A percentile compares a stretch with the other conserved stretches of the same genome.
Evolutionary conservation across 2,797 vertebrate genomes (phyloP).

Genomic region (Choloepus didactylus): DNA sequence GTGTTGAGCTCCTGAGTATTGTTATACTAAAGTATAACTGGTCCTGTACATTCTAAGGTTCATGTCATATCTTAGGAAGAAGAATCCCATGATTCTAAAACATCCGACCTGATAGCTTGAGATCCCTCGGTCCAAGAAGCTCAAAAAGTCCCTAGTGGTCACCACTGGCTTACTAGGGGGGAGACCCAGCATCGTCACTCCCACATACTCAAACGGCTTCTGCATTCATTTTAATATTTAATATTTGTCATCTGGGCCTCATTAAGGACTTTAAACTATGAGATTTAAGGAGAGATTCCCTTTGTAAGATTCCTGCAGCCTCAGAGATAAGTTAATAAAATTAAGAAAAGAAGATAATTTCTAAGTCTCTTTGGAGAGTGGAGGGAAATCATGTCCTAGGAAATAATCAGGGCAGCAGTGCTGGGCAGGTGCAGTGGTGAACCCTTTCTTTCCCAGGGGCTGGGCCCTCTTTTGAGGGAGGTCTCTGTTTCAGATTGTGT

Average conservation of each 20-base stretch:
- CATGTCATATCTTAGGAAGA: background rate
- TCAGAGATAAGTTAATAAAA: background rate
- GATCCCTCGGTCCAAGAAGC: background rate
- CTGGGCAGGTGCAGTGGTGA: rapidly evolving
- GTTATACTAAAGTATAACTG: too few relatives aligned
- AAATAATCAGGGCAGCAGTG: too few relatives aligned
- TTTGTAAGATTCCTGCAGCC: background rate
- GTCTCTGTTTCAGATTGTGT: background rate
- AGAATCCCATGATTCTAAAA: background rate
- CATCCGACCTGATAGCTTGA: background rate
- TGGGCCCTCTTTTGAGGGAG: background rate
- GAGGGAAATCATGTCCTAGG: background rate
- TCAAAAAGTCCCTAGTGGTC: background rate
- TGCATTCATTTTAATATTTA: background rate
- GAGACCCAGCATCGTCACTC: background rate
- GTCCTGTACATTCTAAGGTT: background rate
- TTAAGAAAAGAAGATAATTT: background rate
- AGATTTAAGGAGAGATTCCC: background rate
- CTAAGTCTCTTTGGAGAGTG: background rate
- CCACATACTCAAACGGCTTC: background rate
- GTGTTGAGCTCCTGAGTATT: background rate
- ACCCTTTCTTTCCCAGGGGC: background rate
- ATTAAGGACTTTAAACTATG: background rate
- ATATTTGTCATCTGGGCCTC: background rate
- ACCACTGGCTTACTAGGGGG: too few relatives aligned